Conservation (phyloP, 2,888 invertebrate genomes). For the Terebella lapidaria region DNA sequence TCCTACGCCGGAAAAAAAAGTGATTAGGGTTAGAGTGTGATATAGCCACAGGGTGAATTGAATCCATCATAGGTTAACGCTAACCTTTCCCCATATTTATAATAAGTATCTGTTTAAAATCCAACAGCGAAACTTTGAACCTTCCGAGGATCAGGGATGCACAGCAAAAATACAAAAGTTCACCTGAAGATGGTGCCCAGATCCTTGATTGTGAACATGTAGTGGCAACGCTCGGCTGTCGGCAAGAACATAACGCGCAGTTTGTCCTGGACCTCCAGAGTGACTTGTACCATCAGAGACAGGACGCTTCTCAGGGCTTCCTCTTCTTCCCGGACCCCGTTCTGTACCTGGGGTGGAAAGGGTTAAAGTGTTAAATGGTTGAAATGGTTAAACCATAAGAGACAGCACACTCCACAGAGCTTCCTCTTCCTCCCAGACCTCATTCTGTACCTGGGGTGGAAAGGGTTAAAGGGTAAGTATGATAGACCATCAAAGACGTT, state of each 20-base stretch:
- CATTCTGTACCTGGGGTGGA: constrained; percentile 30
- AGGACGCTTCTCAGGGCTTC: constrained; percentile 35
- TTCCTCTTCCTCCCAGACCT: constrained; percentile 35
- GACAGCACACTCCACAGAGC: constrained; percentile 31
- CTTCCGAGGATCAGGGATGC: no score
- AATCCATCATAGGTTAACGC: no score
- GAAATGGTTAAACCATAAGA: constrained; percentile 38
- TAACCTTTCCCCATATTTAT: no score
- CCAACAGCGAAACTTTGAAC: no score
- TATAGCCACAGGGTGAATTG: no score
- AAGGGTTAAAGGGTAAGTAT: no score
- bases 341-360: constrained; percentile 23
- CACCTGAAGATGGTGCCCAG: constrained; percentile 49
- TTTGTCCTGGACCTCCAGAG: constrained; percentile 46
- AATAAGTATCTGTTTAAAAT: no score
- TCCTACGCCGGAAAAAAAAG: constrained; percentile 29
- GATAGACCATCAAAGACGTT: constrained; percentile 33
- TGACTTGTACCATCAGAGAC: constrained; percentile 40
- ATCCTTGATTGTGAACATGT: constrained; percentile 47
- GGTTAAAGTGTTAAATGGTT: no score
- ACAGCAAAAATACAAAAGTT: no score
- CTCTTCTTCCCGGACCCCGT: constrained; percentile 31
- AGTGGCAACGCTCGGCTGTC: constrained; percentile 49
- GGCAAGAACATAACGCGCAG: constrained; percentile 47
- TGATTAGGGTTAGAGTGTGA: background rate